Evolutionary conservation across 2,113 vertebrate species (phyloP), one percentile per base, ranked within the genome.

Genomic region (Irena cyanogastra): DNA sequence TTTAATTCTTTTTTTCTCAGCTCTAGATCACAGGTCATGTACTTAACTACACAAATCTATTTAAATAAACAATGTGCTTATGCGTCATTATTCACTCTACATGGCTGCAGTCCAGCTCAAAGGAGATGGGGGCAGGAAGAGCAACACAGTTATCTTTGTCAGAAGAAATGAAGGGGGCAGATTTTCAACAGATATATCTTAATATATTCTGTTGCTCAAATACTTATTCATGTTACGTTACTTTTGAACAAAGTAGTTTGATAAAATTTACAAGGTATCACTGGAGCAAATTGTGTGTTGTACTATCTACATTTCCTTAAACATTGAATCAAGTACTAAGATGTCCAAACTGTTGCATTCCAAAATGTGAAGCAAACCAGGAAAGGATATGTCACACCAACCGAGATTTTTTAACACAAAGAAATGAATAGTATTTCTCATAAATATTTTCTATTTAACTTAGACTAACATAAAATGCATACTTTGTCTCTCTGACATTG

Each of bases 1-100:
- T 68, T 81, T 89, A 79, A 85, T 93, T 85, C 50, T 77, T 85
- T 72, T 90, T 92, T 93, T 83, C 82, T 91, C 81, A 83, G 66
- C 54, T 96, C 45, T 90, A 41, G 80, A 60, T 88, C 87, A 85
- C 63, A 94, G 94, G 85, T 79, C 63, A 69, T 37, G 47, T 60
- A 79, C 56, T 92, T 96, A 88, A 83, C 76, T 69, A 88, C 81
- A 82, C 60, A 86, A 93, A 85, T 82, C 65, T 85, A 96, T 96
- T 94, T 94, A 91, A 96, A 95, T 81, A 96, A 97, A 94, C 79
- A 83, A 68, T 65, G 49, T 61, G 16, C 57, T 78, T 85, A 41
- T 64, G 24, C 44, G 28, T 78, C 82, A 91, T 89, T 95, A 92
- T 82, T 95, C 90, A 68, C 45, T 72, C 44, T 24, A 12, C 7